Percentiles rank a stretch among this genome's conserved stretches.
phyloP scores from a whole-genome alignment of 2,797 vertebrate species.

The Macropus fuliginosus region DNA sequence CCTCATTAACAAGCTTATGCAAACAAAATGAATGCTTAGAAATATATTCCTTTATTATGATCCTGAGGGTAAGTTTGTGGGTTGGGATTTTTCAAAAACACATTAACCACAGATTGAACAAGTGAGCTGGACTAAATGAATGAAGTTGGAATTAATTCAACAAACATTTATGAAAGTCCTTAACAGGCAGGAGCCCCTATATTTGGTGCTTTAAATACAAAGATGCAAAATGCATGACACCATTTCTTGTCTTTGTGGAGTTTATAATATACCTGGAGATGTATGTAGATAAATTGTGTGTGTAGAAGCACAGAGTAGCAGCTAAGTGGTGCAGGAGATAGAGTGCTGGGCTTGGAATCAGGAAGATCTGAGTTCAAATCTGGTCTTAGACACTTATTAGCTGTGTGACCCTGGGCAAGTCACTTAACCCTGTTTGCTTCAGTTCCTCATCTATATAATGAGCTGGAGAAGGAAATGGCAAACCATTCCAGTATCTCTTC shows the following conservation, averaged over 20 bases:
- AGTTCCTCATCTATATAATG: not conserved
- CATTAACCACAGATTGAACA: not conserved
- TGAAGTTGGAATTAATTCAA: not conserved
- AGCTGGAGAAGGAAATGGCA: not conserved
- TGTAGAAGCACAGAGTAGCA: not conserved
- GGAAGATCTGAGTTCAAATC: not conserved
- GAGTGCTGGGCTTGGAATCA: rapidly evolving
- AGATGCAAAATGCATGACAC: not conserved
- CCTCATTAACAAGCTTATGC: not conserved
- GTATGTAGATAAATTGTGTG: not conserved
- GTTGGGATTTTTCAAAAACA: not conserved
- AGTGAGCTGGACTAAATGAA: not conserved
- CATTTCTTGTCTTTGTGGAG: not conserved
- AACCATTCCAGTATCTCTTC: not conserved
- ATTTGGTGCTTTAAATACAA: not conserved
- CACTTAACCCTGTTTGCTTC: too few relatives aligned
- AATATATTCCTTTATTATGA: not conserved
- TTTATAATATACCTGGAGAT: not conserved
- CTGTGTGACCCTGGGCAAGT: not conserved
- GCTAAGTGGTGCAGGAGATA: rapidly evolving
- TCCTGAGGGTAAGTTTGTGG: not conserved
- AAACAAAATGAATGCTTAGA: not conserved
- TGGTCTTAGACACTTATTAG: not conserved
- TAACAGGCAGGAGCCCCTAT: not conserved
- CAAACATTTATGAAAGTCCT: not conserved